phyloP scores from a whole-genome alignment of 2,113 vertebrate genomes.

The Hylia prasina region DNA sequence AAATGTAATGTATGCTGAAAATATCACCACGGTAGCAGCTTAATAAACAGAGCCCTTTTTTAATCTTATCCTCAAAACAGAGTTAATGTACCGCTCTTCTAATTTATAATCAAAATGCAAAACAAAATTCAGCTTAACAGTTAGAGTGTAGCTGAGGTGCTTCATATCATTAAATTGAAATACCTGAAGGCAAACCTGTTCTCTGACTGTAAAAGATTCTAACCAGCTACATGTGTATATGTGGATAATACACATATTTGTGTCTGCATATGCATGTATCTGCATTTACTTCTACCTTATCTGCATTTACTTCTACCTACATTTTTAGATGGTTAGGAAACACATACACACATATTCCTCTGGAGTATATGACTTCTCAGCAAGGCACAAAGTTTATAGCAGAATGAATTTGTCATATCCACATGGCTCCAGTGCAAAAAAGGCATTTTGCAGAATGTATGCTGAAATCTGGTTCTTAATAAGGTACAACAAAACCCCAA shows the following conservation, averaged over 20 bases:
- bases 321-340: neutral
- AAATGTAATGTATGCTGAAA: conserved; percentile 72
- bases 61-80: conserved; percentile 67
- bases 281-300: neutral
- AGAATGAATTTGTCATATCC: neutral
- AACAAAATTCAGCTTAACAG: conserved; percentile 73
- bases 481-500: neutral
- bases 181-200: conserved; percentile 65
- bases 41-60: conserved; percentile 69
- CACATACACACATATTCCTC: neutral
- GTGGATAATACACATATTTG: neutral
- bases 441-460: neutral
- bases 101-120: conserved; percentile 81
- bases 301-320: neutral
- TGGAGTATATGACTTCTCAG: neutral
- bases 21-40: conserved; percentile 59
- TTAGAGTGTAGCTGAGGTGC: conserved; percentile 57
- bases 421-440: neutral
- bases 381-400: neutral
- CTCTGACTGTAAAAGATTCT: conserved; percentile 43
- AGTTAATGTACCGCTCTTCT: conserved; percentile 74
- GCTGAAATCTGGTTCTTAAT: neutral
- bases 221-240: neutral
- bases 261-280: neutral
- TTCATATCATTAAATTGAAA: conserved; percentile 68